Evolutionary conservation across 2,113 vertebrate species (phyloP).

Genomic region (Rhinichthys klamathensis): DNA sequence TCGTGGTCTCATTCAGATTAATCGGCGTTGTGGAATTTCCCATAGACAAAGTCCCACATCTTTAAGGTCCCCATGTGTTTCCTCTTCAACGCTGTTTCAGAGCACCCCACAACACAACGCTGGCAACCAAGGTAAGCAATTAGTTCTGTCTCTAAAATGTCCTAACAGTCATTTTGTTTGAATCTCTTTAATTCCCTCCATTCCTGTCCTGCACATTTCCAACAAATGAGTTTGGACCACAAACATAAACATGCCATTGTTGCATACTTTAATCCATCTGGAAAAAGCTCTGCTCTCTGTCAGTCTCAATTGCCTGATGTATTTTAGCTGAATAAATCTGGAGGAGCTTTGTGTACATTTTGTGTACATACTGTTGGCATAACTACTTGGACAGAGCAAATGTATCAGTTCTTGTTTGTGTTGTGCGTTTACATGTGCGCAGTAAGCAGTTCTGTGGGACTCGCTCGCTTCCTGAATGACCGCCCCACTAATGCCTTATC

Average conservation of each 20-base stretch:
- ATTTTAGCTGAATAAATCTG: not conserved
- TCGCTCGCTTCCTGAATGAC: conserved; percentile 56
- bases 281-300: not conserved
- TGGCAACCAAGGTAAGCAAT: conserved; percentile 39
- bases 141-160: too few relatives aligned
- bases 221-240: not conserved
- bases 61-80: conserved; percentile 23
- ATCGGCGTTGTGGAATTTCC: not conserved
- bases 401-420: conserved; percentile 33
- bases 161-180: not conserved
- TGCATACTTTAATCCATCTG: not conserved
- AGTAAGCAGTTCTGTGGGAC: conserved; percentile 53
- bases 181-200: not conserved
- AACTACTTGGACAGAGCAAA: conserved; percentile 17
- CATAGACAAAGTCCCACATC: conserved; percentile 3
- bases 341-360: conserved; percentile 19
- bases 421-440: conserved; percentile 38
- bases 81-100: not conserved
- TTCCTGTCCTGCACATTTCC: not conserved
- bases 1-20: not conserved
- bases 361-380: not conserved
- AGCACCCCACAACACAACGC: not conserved
- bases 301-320: not conserved
- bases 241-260: conserved; percentile 2
- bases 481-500: conserved; percentile 58